Base-by-base conservation (phyloP, 2,113 vertebrate genomes). In the Corynorhinus townsendii region DNA sequence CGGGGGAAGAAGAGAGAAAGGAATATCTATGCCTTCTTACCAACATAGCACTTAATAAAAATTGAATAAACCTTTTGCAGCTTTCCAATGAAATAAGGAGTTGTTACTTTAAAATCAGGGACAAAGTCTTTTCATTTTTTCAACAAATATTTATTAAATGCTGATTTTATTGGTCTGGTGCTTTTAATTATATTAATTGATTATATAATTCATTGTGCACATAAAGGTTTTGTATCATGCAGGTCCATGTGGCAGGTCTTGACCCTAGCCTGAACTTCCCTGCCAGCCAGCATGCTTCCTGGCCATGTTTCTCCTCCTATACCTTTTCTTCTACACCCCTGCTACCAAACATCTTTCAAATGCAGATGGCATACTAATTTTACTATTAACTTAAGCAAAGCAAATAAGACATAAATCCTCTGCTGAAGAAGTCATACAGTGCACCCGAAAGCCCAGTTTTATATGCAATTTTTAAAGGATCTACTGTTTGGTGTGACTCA, bases 331-430 rank as follows among this genome's bases (percentile, higher is more conserved):
- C 19, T 82, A 38, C 47, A 72, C 33, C 52, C 3, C 54, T 73
- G n/a, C 66, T 96, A 69, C 86, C 79, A 96, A 92, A 86, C 77
- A 79, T 54, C 47, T 93, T 79, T 86, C 80, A 35, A 43, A 96
- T 69, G 59, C 66, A 84, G 75, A 62, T 20, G 8, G 62, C 83
- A 95, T 40, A 38, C 45, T 90, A 90, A 96, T 94, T 96, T 89
- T 95, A 79, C 62, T 84, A 84, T 96, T 94, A 94, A 85, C 84
- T 95, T 96, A 91, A 95, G 86, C 66, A 94, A 97, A 96, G 91
- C 90, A 96, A 96, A 95, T 90, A 95, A 91, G 66, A 91, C 86
- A 17, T 91, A 95, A 97, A 95, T 96, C 77, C 81, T 91, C 69
- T 85, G 80, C 84, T 26, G 71, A 81, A 40, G 45, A 71, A 91